Conservation (phyloP, 2,797 vertebrate genomes). For the Leptatherina wallacei region DNA sequence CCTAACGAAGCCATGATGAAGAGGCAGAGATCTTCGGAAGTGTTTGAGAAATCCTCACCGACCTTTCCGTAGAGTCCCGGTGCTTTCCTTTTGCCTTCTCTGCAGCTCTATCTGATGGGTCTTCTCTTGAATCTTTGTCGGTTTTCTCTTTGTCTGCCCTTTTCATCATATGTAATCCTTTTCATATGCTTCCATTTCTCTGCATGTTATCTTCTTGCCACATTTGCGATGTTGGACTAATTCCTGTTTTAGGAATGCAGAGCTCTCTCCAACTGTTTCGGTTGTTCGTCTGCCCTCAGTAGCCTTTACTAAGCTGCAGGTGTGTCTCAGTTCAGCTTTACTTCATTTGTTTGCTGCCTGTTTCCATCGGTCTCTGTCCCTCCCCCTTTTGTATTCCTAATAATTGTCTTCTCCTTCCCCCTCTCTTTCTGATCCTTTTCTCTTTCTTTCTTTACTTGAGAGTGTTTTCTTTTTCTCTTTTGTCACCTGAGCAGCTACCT, state of each 20-base stretch:
- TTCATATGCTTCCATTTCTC: conserved; percentile 19
- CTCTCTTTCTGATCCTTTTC: conserved; percentile 12
- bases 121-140: conserved; percentile 8
- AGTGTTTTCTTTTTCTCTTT: conserved; percentile 16
- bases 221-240: conserved; percentile 2
- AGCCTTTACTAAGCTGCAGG: conserved; percentile 26
- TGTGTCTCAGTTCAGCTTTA: conserved; percentile 31
- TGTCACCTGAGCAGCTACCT: conserved; percentile 56
- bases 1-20: conserved; percentile 77
- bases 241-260: not conserved
- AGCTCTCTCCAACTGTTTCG: conserved; percentile 1
- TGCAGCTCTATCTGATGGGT: not conserved
- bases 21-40: not conserved
- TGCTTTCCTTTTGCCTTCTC: not conserved
- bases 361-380: conserved; percentile 31
- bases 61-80: conserved; percentile 1
- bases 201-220: not conserved
- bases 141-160: conserved; percentile 13
- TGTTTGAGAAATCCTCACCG: conserved; percentile 8
- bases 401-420: conserved; percentile 12
- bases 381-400: conserved; percentile 18
- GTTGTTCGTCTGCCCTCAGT: conserved; percentile 3
- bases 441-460: conserved; percentile 29
- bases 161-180: conserved; percentile 13
- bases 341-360: conserved; percentile 55